Percentiles rank a stretch among this genome's conserved stretches.
These are phyloP conservation scores for Hyperoplus immaculatus DNA, from an alignment of 2,797 vertebrate species.

Conservation along the genomic window DNA sequence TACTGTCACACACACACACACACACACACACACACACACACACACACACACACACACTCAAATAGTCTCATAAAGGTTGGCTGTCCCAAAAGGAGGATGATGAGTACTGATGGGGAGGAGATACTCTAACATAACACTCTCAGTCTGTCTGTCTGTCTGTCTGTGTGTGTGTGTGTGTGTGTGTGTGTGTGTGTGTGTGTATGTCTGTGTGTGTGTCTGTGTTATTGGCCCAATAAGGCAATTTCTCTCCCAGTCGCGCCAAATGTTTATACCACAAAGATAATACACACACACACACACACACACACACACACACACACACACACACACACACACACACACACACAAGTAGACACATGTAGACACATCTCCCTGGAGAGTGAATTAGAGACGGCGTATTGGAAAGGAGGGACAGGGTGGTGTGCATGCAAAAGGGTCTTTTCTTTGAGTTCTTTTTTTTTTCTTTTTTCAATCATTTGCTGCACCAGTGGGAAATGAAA, in stretches of 20 bases:
- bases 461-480: slow-evolving; percentile 26
- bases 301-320: slow-evolving; percentile 29
- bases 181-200: slow-evolving; percentile 21
- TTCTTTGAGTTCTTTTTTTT: not conserved
- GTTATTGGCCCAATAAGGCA: slow-evolving; percentile 75
- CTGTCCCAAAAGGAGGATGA: slow-evolving; percentile 62
- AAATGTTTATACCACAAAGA: slow-evolving; percentile 72
- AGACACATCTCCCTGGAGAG: slow-evolving; percentile 37
- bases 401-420: slow-evolving; percentile 11
- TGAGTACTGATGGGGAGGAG: slow-evolving; percentile 48
- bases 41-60: slow-evolving; percentile 44
- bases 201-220: slow-evolving; percentile 46
- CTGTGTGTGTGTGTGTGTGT: slow-evolving; percentile 33
- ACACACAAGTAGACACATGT: not conserved
- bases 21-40: slow-evolving; percentile 44
- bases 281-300: slow-evolving; percentile 46
- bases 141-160: slow-evolving; percentile 33
- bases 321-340: slow-evolving; percentile 29
- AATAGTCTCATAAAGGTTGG: slow-evolving; percentile 52
- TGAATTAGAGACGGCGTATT: slow-evolving; percentile 34
- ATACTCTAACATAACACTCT: slow-evolving; percentile 62
- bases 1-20: slow-evolving; percentile 42
- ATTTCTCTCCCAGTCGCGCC: slow-evolving; percentile 57
- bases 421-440: slow-evolving; percentile 10
- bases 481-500: slow-evolving; percentile 17